Percentiles rank a stretch among this genome's conserved stretches.
Evolutionary conservation across 92 coral and sea anemone genomes (phyloP).

Genomic region (Zoanthus sociatus): DNA sequence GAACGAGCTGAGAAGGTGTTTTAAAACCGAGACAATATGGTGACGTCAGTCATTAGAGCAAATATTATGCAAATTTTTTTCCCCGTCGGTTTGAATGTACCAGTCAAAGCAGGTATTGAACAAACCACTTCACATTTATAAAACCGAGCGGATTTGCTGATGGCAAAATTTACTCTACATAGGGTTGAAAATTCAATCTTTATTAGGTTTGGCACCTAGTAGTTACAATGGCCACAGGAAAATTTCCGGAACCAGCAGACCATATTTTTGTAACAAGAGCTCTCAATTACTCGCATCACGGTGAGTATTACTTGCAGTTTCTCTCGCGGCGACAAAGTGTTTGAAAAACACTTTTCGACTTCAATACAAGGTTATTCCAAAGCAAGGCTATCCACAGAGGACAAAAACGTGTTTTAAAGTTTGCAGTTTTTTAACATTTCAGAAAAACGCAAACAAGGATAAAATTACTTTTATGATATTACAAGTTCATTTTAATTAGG

Average conservation of each 20-base stretch:
- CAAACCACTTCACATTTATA: neutral
- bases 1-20: too few relatives aligned
- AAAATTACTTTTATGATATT: too few relatives aligned
- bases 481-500: too few relatives aligned
- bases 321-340: neutral
- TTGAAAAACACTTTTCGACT: neutral
- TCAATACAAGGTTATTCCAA: neutral
- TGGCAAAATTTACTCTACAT: neutral
- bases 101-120: slow-evolving; percentile 29
- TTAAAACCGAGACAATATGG: too few relatives aligned
- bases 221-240: slow-evolving; percentile 30
- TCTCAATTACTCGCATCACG: slow-evolving; percentile 88
- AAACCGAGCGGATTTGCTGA: neutral
- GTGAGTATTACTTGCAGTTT: slow-evolving; percentile 45
- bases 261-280: slow-evolving; percentile 85
- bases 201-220: slow-evolving; percentile 15
- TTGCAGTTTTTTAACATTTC: too few relatives aligned
- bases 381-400: too few relatives aligned
- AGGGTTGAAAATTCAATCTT: neutral
- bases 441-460: too few relatives aligned
- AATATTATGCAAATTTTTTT: neutral
- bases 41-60: too few relatives aligned
- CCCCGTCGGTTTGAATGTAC: neutral
- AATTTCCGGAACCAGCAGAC: slow-evolving; percentile 65
- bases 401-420: too few relatives aligned